phyloP scores from a whole-genome alignment of 2,888 invertebrate genomes.

The Xestia xanthographa region DNA sequence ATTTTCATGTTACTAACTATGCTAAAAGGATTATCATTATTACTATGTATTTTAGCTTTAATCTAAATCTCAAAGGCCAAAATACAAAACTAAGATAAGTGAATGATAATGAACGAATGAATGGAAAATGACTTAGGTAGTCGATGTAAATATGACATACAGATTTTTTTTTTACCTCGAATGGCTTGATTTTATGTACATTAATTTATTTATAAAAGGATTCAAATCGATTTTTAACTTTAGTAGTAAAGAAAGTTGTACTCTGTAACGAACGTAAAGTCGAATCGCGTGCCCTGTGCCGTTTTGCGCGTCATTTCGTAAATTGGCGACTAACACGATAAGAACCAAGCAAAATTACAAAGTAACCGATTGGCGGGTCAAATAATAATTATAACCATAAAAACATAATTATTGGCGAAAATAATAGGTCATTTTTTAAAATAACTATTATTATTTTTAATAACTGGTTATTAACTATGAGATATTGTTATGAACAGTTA shows the following conservation, averaged over 20 bases:
- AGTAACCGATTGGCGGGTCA: background rate
- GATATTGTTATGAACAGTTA: conserved; percentile 43
- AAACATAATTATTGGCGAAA: background rate
- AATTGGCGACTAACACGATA: conserved; percentile 21
- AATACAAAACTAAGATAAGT: fast-evolving
- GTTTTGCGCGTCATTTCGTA: conserved; percentile 3
- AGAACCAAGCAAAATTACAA: conserved; percentile 18
- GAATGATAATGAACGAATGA: conserved; percentile 5
- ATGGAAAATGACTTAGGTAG: background rate
- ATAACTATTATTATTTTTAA: conserved; percentile 29
- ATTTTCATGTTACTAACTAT: too few species aligned
- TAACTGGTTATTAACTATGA: conserved; percentile 17
- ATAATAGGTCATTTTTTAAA: background rate
- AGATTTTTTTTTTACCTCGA: background rate
- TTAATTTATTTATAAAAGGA: background rate
- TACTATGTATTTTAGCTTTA: too few species aligned
- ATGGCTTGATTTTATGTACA: background rate
- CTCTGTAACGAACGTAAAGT: background rate
- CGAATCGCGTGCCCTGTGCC: conserved; percentile 32
- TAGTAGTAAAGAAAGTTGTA: background rate
- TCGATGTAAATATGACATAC: background rate
- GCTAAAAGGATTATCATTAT: background rate
- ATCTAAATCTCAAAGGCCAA: background rate
- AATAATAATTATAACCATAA: background rate
- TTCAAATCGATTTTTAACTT: background rate